A percentile compares a stretch with the other conserved stretches of the same genome.
Conservation (phyloP, 1,140 invertebrate species). For the Sycophaga agraensis region DNA sequence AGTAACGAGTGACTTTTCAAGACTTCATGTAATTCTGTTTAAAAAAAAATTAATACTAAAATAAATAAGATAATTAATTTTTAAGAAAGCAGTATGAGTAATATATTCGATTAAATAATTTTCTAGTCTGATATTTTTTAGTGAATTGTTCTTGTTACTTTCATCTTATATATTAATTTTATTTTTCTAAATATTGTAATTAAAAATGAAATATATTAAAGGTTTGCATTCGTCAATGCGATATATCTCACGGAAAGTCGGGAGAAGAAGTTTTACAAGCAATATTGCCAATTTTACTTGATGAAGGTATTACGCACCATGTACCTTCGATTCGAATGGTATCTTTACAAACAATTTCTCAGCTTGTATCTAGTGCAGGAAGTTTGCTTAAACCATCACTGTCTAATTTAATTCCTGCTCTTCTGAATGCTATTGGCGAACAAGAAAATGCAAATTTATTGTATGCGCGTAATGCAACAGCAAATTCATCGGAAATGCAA, state of each 20-base stretch:
- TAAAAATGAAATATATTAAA: conserved; percentile 37
- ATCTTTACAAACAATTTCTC: conserved; percentile 80
- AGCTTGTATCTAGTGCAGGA: conserved; percentile 80
- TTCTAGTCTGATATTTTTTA: neutral
- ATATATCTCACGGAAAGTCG: conserved; percentile 74
- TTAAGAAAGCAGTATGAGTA: neutral
- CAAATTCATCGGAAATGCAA: conserved; percentile 65
- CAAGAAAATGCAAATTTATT: conserved; percentile 77
- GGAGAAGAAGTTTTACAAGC: conserved; percentile 74
- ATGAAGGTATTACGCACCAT: conserved; percentile 75
- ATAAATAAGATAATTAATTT: too few species aligned
- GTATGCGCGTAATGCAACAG: conserved; percentile 75
- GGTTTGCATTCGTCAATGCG: conserved; percentile 77
- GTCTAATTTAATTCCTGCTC: conserved; percentile 75
- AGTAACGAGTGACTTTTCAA: too few species aligned
- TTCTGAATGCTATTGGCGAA: conserved; percentile 82
- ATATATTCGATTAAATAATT: neutral
- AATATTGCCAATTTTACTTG: conserved; percentile 78
- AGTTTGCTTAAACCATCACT: conserved; percentile 77
- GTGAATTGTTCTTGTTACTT: neutral
- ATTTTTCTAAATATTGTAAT: too few species aligned
- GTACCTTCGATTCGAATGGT: conserved; percentile 79
- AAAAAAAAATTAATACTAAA: too few species aligned
- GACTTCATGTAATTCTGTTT: too few species aligned
- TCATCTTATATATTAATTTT: too few species aligned